Evolutionary conservation across 2,113 vertebrate species (phyloP), one percentile per base, ranked within the genome.

Genomic region (Platichthys flesus): DNA sequence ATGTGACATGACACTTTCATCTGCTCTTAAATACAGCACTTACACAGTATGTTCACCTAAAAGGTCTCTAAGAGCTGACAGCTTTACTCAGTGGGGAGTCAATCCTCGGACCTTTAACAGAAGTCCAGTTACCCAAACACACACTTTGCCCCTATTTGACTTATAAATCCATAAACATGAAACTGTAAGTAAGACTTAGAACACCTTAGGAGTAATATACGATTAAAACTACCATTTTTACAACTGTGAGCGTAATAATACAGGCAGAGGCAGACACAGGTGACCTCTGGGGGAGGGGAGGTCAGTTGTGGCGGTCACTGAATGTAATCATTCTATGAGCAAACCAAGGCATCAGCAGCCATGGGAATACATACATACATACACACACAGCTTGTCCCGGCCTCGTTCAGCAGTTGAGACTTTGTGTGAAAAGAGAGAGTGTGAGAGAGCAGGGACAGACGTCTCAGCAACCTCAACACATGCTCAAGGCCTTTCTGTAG

Each of bases 211-310:
- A 42, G 40, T 42, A 3, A 42, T 42, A 42, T 51, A 18, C 5
- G 47, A 18, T 18, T 40, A 40, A 31, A 31, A 31, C 31, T 31
- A 1, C 6, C 31, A 31, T 7, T 31, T 31, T 7, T 31, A 31
- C 31, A 31, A 31, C 31, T 31, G 31, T 31, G 31, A 31, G 31
- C 6, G 31, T 31, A 31, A 31, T 31, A 31, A 31, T 31, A 31
- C 31, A 7, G 31, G 6, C 5, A 31, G 66, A 84, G 67, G 67
- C 24, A 61, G 49, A 83, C 64, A 84, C 72, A 85, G 78, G 74
- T 86, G 83, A 89, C 88, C 87, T 83, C 74, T 23, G 75, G 86
- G 81, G 75, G 75, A 76, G 74, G 79, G 60, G 68, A 75, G 87
- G 79, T 89, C 81, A 78, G 45, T 2, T 24, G 23, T 13, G 23